Evolutionary conservation across 2,797 vertebrate genomes (phyloP).

Genomic region (Cynodonichthys magdalenae): DNA sequence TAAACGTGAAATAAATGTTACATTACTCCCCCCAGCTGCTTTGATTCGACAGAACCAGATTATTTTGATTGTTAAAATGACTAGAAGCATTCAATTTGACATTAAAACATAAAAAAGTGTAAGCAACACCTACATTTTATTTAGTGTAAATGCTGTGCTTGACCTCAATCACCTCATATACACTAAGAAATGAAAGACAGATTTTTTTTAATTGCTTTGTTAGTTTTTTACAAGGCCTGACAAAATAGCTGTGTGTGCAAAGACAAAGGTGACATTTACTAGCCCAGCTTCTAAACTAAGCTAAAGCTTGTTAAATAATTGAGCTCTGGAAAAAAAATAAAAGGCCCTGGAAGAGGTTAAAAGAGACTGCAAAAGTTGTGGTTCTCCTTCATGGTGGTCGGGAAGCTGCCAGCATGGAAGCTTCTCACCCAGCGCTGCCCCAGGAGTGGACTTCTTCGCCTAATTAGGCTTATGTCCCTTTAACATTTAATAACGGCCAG

Average conservation of each 20-base stretch:
- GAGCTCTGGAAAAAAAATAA: conserved; percentile 56
- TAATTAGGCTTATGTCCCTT: conserved; percentile 80
- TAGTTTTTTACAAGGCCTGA: conserved; percentile 26
- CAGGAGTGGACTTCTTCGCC: conserved; percentile 71
- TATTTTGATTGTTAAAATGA: no score
- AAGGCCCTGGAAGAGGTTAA: conserved; percentile 63
- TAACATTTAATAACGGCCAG: conserved; percentile 81
- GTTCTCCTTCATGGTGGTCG: conserved; percentile 63
- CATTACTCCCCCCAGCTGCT: no score
- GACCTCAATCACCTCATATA: conserved; percentile 30
- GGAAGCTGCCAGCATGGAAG: conserved; percentile 57
- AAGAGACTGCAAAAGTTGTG: conserved; percentile 48
- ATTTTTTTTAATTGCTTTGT: conserved; percentile 36
- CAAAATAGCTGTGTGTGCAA: conserved; percentile 26
- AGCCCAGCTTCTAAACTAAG: conserved; percentile 45
- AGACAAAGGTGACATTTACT: conserved; percentile 17
- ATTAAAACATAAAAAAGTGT: no score
- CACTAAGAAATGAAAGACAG: conserved; percentile 15
- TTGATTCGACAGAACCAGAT: no score
- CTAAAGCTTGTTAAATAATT: conserved; percentile 76
- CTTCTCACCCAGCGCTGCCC: conserved; percentile 68
- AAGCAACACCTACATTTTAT: no score
- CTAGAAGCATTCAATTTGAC: no score
- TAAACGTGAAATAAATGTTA: no score
- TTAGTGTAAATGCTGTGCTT: neutral